Evolutionary conservation across 1,140 invertebrate species (phyloP), one percentile per base, ranked within the genome.

Genomic region (Temnothorax nylanderi): DNA sequence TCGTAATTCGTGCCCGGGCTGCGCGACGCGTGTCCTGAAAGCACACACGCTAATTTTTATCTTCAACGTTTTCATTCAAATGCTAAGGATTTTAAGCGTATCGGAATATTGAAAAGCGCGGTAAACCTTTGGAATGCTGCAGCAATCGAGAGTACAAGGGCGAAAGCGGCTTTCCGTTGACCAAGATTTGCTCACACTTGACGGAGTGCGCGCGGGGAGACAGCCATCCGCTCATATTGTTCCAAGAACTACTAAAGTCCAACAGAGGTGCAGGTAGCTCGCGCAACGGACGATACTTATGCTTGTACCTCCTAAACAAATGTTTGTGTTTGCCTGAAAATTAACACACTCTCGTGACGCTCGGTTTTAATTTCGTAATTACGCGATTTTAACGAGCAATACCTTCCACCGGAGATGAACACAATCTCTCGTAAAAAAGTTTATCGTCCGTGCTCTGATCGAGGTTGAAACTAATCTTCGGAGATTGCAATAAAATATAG

Each of bases 231-330:
- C 0, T 21, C 72, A 41, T 37, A 11, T n/a, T n/a, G 11, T 2
- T 80, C 21, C 58, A 62, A 16, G 18, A 54, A 21, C 44, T 62
- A 6, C 41, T 86, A 2, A 75, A 41, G 13, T 64, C 41, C 18
- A 26, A 51, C 18, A 10, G 65, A 44, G 16, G 2, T 41, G 3
- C 1, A 49, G 51, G 32, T 16, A 3, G 26, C 37, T 13, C 18
- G 11, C 3, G 34, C 11, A n/a, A 51, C 41, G 37, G 21, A 3
- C 4, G 34, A 34, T 84, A 80, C 6, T 78, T n/a, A n/a, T 72
- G 54, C 47, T 89, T 88, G 41, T 94, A 74, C 34, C 89, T 91
- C 64, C 86, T 85, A 86, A 94, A 94, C 37, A 94, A 84, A 37
- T 91, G 18, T 51, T 92, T 93, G 65, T 94, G 90, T 8, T 85